Conservation (phyloP, 1,140 invertebrate genomes). For the Panonychus citri region DNA sequence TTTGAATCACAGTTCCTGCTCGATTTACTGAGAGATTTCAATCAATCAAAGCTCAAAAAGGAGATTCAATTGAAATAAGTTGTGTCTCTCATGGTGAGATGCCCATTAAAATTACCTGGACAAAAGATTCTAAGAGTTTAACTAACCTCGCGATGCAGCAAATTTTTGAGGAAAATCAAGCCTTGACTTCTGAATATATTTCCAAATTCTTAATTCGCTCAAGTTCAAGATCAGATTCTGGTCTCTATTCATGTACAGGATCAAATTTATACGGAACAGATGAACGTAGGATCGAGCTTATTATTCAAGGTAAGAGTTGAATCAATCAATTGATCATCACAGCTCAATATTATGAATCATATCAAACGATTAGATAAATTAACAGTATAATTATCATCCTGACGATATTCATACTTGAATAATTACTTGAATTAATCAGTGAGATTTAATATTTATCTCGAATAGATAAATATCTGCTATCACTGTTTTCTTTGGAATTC, state of each 20-base stretch:
- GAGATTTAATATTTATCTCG: no score
- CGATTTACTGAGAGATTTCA: not conserved
- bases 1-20: not conserved
- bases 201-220: slow-evolving; percentile 19
- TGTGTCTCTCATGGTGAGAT: slow-evolving; percentile 30
- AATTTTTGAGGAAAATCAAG: not conserved
- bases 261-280: slow-evolving; percentile 20
- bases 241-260: slow-evolving; percentile 23
- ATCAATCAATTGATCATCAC: no score
- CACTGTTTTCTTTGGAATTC: no score
- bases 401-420: no score
- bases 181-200: not conserved
- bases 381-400: no score
- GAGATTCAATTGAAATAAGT: slow-evolving; percentile 21
- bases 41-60: slow-evolving; percentile 11
- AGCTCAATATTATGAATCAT: no score
- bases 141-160: not conserved
- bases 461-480: no score
- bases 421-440: no score
- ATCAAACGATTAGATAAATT: no score
- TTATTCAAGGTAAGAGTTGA: not conserved
- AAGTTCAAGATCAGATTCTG: slow-evolving; percentile 21
- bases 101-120: slow-evolving; percentile 48
- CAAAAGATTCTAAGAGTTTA: slow-evolving; percentile 41
- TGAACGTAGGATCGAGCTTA: not conserved